Base-by-base conservation (phyloP, 2,113 vertebrate species). In the Gobiocypris rarus region DNA sequence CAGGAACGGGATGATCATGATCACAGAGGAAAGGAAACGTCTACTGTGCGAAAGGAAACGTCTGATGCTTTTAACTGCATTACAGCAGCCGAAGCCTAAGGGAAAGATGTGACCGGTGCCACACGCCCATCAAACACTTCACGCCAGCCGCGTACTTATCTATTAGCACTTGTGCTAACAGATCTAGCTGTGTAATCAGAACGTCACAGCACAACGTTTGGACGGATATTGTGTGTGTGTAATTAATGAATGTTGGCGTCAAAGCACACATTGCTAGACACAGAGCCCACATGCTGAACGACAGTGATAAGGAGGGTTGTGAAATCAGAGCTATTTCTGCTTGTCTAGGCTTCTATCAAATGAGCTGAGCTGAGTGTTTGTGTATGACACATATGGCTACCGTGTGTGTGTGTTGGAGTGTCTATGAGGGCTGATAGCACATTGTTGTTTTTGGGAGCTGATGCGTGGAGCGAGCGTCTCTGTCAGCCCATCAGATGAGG, bases 391-490 rank as follows among this genome's bases (percentile, higher is more conserved):
- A 86, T 63, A 61, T 59, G 56, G 82, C 43, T 10, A 34, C 3
- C 54, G 58, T 78, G 77, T 52, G 67, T 70, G 34, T 58, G 45
- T 81, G 75, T 73, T 83, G 50, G 28, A 56, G 69, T 85, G 77
- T 81, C 13, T 84, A 45, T 74, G 28, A 75, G 43, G 48, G 78
- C 24, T 15, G 56, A 81, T 19, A 73, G 26, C 19, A 31, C 50
- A 85, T 19, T 81, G 71, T 85, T 85, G 88, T 89, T 82, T 88
- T 85, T 61, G 86, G 38, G 28, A 67, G 74, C 75, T 50, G 65
- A 84, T 61, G 83, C 50, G 3, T 87, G 77, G 87, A 85, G 61
- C 9, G n/a, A 65, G 56, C n/a, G 61, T 86, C 80, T 75, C 83
- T 81, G 28, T 74, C 31, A 34, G 84, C 65, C 77, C n/a, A 78